phyloP scores from a whole-genome alignment of 2,797 vertebrate genomes.

The Oryzias sinensis region DNA sequence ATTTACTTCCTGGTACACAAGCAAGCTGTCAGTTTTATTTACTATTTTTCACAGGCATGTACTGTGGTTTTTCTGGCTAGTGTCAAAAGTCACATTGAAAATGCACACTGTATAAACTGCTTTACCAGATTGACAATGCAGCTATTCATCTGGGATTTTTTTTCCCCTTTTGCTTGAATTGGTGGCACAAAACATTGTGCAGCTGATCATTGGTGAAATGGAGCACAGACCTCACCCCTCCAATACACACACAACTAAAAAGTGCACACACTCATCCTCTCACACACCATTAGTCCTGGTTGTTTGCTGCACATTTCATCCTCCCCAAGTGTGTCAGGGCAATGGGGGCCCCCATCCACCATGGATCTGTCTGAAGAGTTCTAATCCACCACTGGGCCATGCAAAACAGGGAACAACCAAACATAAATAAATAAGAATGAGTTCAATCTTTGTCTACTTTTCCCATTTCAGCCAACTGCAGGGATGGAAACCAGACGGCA shows the following conservation, averaged over 20 bases:
- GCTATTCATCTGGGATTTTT: slow-evolving; percentile 17
- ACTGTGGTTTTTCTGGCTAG: slow-evolving; percentile 24
- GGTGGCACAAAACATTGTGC: slow-evolving; percentile 19
- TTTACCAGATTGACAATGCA: slow-evolving; percentile 13
- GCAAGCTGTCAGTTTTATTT: slow-evolving; percentile 47
- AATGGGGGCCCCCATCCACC: slow-evolving; percentile 42
- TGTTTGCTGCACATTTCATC: slow-evolving; percentile 61
- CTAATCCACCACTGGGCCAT: slow-evolving; percentile 57
- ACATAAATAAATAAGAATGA: slow-evolving; percentile 72
- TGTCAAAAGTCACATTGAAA: slow-evolving; percentile 20
- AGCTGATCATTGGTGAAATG: slow-evolving; percentile 18
- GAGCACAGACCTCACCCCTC: slow-evolving; percentile 9
- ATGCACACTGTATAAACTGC: neutral
- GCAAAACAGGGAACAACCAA: slow-evolving; percentile 52
- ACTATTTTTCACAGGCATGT: slow-evolving; percentile 15
- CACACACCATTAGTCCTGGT: slow-evolving; percentile 55
- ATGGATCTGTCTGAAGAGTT: slow-evolving; percentile 54
- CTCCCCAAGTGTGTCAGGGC: slow-evolving; percentile 43
- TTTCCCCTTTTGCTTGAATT: slow-evolving; percentile 9
- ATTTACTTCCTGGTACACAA: slow-evolving; percentile 47
- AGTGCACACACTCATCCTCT: slow-evolving; percentile 45
- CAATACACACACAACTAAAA: slow-evolving; percentile 47
- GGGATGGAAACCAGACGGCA: slow-evolving; percentile 75
- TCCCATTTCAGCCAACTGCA: slow-evolving; percentile 63
- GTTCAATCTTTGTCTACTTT: slow-evolving; percentile 45